Evolutionary conservation across 2,797 vertebrate genomes (phyloP).

Genomic region (Pseudomugil tenellus): DNA sequence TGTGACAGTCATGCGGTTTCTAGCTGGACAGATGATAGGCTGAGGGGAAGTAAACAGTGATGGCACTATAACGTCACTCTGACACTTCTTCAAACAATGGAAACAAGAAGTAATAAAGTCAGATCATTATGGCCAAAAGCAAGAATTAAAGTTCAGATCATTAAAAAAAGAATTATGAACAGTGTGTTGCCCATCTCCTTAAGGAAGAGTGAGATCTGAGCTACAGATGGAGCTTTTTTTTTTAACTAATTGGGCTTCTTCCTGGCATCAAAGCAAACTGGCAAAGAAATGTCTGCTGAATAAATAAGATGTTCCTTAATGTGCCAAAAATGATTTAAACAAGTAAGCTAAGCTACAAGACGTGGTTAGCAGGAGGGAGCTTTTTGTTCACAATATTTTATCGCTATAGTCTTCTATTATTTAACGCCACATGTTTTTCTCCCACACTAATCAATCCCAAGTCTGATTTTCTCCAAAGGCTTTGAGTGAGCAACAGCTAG

Average conservation of each 20-base stretch:
- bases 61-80: not conserved
- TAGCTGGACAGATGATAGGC: not conserved
- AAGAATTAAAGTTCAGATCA: not conserved
- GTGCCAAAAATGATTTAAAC: conserved; percentile 38
- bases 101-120: conserved; percentile 7
- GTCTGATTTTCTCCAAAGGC: conserved; percentile 19
- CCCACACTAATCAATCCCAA: conserved; percentile 7
- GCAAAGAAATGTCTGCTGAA: conserved; percentile 45
- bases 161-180: not conserved
- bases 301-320: conserved; percentile 45
- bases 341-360: conserved; percentile 9
- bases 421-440: conserved; percentile 23
- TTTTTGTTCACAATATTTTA: conserved; percentile 19
- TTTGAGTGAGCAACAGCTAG: conserved; percentile 39
- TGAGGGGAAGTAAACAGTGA: not conserved
- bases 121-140: not conserved
- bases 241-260: conserved; percentile 46
- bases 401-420: not conserved
- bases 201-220: conserved; percentile 20
- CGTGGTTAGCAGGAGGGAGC: not conserved
- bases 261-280: conserved; percentile 46
- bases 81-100: not conserved
- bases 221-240: conserved; percentile 55
- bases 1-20: not conserved
- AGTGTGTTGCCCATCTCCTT: conserved; percentile 4